Conservation (phyloP, 2,113 vertebrate species). For the Cichladusa arquata region DNA sequence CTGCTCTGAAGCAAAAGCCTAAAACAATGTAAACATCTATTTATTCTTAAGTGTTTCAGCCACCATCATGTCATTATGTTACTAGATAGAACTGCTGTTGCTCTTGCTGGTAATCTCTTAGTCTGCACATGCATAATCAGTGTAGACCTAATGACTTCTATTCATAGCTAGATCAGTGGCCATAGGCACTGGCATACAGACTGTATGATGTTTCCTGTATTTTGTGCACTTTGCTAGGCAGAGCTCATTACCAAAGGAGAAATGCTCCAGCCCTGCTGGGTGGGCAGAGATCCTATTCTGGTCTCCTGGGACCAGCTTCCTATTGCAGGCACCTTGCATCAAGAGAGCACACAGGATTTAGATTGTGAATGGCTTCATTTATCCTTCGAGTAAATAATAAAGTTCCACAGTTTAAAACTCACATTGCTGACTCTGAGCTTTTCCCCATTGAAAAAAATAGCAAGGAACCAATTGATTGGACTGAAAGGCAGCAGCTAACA, state of each 20-base stretch:
- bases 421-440: not conserved
- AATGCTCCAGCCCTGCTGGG: not conserved
- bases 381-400: not conserved
- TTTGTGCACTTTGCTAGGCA: not conserved
- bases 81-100: not conserved
- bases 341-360: not conserved
- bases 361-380: not conserved
- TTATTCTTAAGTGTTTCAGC: not conserved
- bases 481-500: not conserved
- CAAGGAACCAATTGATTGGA: not conserved
- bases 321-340: not conserved
- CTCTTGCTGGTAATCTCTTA: not conserved
- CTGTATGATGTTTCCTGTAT: not conserved
- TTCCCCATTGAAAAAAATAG: not conserved
- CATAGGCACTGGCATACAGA: not conserved
- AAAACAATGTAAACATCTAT: not conserved
- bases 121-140: not conserved
- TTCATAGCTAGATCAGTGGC: not conserved
- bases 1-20: not conserved
- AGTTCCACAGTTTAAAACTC: not conserved
- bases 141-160: accelerated
- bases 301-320: not conserved
- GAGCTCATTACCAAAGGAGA: not conserved
- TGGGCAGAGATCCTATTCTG: not conserved
- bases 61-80: not conserved